Base-by-base conservation (phyloP, 2,797 vertebrate genomes). In the Spinus pinus region DNA sequence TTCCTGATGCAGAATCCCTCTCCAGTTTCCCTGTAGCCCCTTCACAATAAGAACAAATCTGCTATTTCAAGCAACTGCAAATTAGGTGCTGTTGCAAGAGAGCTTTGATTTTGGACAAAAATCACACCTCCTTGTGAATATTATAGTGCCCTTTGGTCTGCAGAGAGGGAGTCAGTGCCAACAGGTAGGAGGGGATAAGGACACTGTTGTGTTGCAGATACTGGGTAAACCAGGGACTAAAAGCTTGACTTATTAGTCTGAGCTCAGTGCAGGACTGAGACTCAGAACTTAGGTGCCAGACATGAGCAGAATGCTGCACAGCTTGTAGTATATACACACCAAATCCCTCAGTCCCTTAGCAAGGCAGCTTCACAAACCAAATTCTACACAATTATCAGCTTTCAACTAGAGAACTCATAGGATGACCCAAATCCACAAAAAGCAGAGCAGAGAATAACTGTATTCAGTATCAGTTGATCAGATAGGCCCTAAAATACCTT, bases 401-500 rank as follows among this genome's bases (percentile, higher is more conserved):
- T 82, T 10, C 61, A 86, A 65, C 30, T 75, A 49, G 58, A 53
- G 13, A 77, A 47, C 33, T 42, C 21, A 4, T 35, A 81, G 18
- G 80, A 88, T 44, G 69, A 92, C 37, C 54, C 58, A 81, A 53
- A 81, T 28, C 35, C 23, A 58, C 2, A 6, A 79, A 88, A 83
- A 3, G 7, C 7, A 15, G 57, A 8, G 10, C 14, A 77, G 49
- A 86, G 73, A 90, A 70, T 73, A 94, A 86, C 73, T 62, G 51
- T 62, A 41, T 44, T 92, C 58, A 30, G 35, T 47, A 56, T 31
- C 56, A 54, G 61, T 89, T 86, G 58, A 96, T 91, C 81, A 94
- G 50, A 88, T 37, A 90, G 87, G 86, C 62, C 58, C 60, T 54
- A 79, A 95, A 95, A 86, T 61, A 88, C 37, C 62, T 86, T 61